phyloP scores from a whole-genome alignment of 2,797 vertebrate species.

The Sarcophilus harrisii region DNA sequence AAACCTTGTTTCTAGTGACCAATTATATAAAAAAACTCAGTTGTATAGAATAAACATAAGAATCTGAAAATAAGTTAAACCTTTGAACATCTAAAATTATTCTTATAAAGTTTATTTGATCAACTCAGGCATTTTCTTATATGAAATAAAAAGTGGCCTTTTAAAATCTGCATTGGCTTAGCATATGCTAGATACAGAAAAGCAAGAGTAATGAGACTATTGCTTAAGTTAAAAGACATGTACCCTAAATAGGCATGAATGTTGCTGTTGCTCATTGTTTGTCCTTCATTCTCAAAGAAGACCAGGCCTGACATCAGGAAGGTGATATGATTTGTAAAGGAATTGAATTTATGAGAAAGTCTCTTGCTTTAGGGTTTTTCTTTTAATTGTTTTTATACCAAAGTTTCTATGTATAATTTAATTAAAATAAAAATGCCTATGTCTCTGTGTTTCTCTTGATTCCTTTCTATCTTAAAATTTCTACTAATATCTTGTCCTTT shows the following conservation, averaged over 20 bases:
- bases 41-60: conserved; percentile 27
- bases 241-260: too few relatives aligned
- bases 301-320: too few relatives aligned
- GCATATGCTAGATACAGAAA: too few relatives aligned
- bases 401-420: background rate
- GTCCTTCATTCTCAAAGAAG: too few relatives aligned
- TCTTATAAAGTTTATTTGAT: conserved; percentile 8
- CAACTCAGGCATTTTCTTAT: background rate
- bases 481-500: background rate
- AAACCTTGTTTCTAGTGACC: conserved; percentile 1
- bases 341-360: too few relatives aligned
- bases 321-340: too few relatives aligned
- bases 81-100: background rate
- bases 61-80: conserved; percentile 5
- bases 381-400: background rate
- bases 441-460: background rate
- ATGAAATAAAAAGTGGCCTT: background rate
- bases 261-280: too few relatives aligned
- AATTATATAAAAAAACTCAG: background rate
- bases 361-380: background rate
- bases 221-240: too few relatives aligned
- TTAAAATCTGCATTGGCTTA: too few relatives aligned
- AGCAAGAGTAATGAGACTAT: too few relatives aligned
- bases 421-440: background rate
- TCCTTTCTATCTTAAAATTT: background rate